Evolutionary conservation across 2,113 vertebrate species (phyloP), one percentile per base, ranked within the genome.

Genomic region (Ptilorrhoa leucosticta): DNA sequence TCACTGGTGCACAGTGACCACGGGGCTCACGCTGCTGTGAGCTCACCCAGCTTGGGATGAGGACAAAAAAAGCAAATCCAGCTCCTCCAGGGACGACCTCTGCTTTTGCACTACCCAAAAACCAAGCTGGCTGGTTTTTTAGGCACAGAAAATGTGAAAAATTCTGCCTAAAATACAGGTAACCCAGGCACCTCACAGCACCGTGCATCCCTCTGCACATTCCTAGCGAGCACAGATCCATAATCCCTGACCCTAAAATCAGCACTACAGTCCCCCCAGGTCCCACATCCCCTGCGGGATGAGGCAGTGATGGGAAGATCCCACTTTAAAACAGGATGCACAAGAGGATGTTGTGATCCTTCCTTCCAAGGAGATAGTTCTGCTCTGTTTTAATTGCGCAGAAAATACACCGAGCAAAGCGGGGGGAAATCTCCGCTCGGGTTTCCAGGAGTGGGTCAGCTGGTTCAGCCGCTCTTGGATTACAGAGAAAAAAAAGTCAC

Each of bases 391-490:
- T 78, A 87, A 94, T 35, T 31, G 17, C 7, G 0, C 63, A 45
- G 24, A 78, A 94, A 92, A 69, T 0, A 22, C 44, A 31, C 45
- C 1, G 7, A 58, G 64, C 51, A n/a, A 58, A 56, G n/a, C 8
- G 17, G 19, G 23, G 30, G 7, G 3, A 20, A n/a, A 73, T 88
- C 93, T 93, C 72, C 0, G 7, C 72, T 94, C 30, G 3, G 50
- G 83, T 96, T 96, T 97, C 95, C 92, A 97, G 94, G 86, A 94
- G 94, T 83, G 89, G 94, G 92, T 96, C 89, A 97, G 60, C 96
- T 97, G 97, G 96, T 95, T 96, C 96, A 81, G 96, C 87, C 0
- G 17, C 94, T 96, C 91, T 97, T 96, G 95, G 96, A 96, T 97
- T 95, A 97, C 97, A 94, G n/a, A 90, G 88, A 93, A 87, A 87